Percentiles rank a stretch among this genome's conserved stretches.
Conservation (phyloP, 2,888 invertebrate genomes). For the Agonopterix arenella region DNA sequence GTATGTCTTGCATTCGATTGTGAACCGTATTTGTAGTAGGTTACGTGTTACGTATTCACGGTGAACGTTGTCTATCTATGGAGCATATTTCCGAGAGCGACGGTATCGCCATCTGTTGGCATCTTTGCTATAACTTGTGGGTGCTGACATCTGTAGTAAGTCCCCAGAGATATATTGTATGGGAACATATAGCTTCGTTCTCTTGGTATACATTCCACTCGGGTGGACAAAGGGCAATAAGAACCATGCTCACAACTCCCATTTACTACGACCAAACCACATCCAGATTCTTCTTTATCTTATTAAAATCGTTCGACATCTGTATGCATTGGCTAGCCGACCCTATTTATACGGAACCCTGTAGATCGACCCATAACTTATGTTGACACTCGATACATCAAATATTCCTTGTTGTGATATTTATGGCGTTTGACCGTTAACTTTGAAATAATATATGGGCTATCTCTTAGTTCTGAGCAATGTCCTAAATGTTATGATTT, state of each 20-base stretch:
- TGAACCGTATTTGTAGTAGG: no score
- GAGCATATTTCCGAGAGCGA: no score
- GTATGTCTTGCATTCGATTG: no score
- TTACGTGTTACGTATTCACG: no score
- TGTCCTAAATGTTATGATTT: no score
- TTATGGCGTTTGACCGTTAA: slow-evolving; percentile 33
- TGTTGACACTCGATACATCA: slow-evolving; percentile 45
- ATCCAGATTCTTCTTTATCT: slow-evolving; percentile 12
- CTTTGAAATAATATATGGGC: not conserved
- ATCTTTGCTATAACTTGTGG: no score
- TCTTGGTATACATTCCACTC: not conserved
- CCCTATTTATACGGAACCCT: slow-evolving; percentile 37
- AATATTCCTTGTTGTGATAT: slow-evolving; percentile 32
- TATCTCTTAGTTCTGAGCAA: not conserved
- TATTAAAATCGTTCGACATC: slow-evolving; percentile 23
- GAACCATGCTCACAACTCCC: not conserved
- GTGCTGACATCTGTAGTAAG: no score
- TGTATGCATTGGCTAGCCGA: slow-evolving; percentile 48
- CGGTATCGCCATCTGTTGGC: no score
- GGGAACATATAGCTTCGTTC: not conserved
- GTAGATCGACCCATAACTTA: slow-evolving; percentile 47
- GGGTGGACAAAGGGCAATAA: not conserved
- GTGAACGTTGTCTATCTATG: no score
- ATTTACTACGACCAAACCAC: not conserved
- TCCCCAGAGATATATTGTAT: no score